Evolutionary conservation across 2,888 invertebrate species (phyloP).

Genomic region (Stenotaenia linearis): DNA sequence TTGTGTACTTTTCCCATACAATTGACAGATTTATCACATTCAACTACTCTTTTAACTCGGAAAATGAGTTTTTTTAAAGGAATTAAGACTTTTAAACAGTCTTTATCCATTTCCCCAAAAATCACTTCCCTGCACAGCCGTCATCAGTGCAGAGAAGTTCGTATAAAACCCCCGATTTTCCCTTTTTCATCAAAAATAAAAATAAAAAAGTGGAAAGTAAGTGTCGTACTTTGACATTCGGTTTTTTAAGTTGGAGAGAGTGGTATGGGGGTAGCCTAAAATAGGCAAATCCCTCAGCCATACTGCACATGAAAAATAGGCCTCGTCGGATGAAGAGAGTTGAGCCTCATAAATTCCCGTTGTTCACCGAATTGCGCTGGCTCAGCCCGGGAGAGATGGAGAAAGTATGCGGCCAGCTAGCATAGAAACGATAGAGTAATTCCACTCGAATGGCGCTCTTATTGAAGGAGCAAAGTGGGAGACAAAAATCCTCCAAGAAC

Average conservation of each 20-base stretch:
- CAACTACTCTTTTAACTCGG: too few relatives aligned
- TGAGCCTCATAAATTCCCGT: not conserved
- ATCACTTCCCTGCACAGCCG: not conserved
- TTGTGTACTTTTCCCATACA: too few relatives aligned
- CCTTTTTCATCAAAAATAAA: not conserved
- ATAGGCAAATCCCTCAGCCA: not conserved
- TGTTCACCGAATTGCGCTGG: not conserved
- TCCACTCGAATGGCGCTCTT: not conserved
- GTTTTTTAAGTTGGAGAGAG: not conserved
- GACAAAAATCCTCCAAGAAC: not conserved
- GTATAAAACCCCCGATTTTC: too few relatives aligned
- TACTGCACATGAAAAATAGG: not conserved
- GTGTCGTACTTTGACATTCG: not conserved
- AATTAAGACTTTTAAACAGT: too few relatives aligned
- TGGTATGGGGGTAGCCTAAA: not conserved
- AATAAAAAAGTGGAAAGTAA: too few relatives aligned
- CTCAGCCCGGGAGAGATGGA: not conserved
- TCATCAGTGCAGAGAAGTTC: not conserved
- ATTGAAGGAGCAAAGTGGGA: not conserved
- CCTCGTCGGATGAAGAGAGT: not conserved
- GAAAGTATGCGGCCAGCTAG: not conserved
- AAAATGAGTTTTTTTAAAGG: too few relatives aligned
- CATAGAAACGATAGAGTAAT: not conserved
- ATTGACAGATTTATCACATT: too few relatives aligned
- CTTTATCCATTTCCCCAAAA: too few relatives aligned